These are phyloP conservation scores for Cylindroiulus punctatus DNA, from an alignment of 2,888 invertebrate genomes.

Conservation along the genomic window DNA sequence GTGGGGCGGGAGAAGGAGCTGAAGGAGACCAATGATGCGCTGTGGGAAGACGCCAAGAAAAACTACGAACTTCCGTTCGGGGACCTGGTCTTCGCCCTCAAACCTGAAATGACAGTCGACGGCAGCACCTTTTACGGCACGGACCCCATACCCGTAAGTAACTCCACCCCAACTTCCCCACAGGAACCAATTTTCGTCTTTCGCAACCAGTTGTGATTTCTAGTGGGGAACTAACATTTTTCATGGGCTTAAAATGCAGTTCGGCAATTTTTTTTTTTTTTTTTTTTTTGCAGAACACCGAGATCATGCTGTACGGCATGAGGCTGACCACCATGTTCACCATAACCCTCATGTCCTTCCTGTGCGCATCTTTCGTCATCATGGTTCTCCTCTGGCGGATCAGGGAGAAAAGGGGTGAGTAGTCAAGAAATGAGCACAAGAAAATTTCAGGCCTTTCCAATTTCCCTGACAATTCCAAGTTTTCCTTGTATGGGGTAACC, in stretches of 20 bases:
- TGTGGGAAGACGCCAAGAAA: constrained; percentile 30
- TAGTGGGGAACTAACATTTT: too few species aligned
- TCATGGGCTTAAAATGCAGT: too few species aligned
- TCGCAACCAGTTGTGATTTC: too few species aligned
- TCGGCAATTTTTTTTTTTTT: too few species aligned
- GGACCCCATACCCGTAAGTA: background rate
- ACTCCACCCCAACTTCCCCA: too few species aligned
- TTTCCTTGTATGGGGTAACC: too few species aligned
- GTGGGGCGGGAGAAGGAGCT: background rate
- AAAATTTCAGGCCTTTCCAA: too few species aligned
- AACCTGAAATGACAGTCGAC: constrained; percentile 37
- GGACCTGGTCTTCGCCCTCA: background rate
- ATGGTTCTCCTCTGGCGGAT: constrained; percentile 53
- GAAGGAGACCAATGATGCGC: background rate
- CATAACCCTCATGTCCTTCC: constrained; percentile 54
- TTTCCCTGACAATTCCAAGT: too few species aligned
- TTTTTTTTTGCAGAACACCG: background rate
- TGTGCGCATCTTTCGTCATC: constrained; percentile 54
- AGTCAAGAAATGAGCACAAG: background rate
- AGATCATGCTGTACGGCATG: constrained; percentile 40
- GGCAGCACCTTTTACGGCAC: background rate
- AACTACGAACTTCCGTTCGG: background rate
- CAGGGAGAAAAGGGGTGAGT: constrained; percentile 54
- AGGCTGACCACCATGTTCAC: constrained; percentile 53
- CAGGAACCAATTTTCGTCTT: too few species aligned